Percentiles rank a stretch among this genome's conserved stretches.
These are phyloP conservation scores for Drosophila paracracens DNA, from an alignment of 2,888 invertebrate species.

Conservation along the genomic window DNA sequence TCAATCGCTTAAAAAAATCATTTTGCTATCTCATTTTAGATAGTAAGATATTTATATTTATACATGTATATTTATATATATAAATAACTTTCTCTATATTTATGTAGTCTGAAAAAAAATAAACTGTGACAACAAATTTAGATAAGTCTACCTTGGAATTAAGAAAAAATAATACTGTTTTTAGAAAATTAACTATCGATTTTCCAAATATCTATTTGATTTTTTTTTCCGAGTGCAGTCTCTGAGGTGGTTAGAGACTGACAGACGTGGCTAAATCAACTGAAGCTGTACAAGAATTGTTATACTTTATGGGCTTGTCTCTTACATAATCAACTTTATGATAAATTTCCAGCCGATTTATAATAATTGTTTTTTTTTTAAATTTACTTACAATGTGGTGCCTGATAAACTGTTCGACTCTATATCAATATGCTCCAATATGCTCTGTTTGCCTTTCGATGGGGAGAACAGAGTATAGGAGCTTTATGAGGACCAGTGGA, in stretches of 20 bases:
- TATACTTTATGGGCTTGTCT: neutral
- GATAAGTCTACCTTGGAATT: no score
- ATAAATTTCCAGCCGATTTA: neutral
- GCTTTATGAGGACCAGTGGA: conserved; percentile 49
- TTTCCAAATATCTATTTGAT: neutral
- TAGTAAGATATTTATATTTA: no score
- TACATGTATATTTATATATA: no score
- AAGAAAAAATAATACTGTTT: no score
- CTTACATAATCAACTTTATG: neutral
- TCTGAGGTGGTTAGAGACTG: neutral
- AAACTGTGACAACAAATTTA: no score
- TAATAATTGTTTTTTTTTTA: neutral
- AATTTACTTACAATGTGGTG: neutral
- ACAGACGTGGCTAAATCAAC: neutral
- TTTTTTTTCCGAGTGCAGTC: no score
- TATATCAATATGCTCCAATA: neutral
- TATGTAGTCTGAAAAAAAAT: neutral
- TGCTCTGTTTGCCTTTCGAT: neutral
- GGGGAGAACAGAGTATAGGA: conserved; percentile 10
- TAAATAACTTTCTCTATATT: no score
- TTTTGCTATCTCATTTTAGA: no score
- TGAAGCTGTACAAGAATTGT: neutral
- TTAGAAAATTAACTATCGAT: neutral
- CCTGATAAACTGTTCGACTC: neutral
- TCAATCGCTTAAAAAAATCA: neutral